Evolutionary conservation across 2,888 invertebrate genomes (phyloP).

Genomic region (Galerucella calmariensis): DNA sequence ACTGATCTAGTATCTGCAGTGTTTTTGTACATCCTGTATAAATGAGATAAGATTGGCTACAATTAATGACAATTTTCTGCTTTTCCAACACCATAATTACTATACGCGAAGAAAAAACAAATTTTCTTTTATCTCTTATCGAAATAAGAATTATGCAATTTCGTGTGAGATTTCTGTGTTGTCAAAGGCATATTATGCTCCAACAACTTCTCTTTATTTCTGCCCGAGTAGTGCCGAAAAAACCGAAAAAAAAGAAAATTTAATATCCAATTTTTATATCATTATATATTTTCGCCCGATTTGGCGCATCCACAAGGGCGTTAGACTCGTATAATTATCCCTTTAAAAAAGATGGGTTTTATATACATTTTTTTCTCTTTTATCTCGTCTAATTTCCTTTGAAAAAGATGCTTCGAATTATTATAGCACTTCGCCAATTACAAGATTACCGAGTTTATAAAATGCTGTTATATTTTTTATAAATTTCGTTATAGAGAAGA

Average conservation of each 20-base stretch:
- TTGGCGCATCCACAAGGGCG: slow-evolving; percentile 58
- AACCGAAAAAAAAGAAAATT: slow-evolving; percentile 34
- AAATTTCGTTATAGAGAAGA: too few relatives aligned
- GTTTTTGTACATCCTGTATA: too few relatives aligned
- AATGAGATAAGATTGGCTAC: too few relatives aligned
- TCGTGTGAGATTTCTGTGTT: slow-evolving; percentile 21
- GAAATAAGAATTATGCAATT: slow-evolving; percentile 30
- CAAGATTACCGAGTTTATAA: neutral
- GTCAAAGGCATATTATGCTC: slow-evolving; percentile 25
- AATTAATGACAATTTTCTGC: too few relatives aligned
- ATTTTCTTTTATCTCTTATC: slow-evolving; percentile 12
- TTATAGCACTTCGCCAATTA: neutral
- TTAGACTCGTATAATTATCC: slow-evolving; percentile 50
- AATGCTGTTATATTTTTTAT: neutral
- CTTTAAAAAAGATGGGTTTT: slow-evolving; percentile 35
- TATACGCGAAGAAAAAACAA: slow-evolving; percentile 1
- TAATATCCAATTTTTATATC: slow-evolving; percentile 57
- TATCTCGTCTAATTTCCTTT: neutral
- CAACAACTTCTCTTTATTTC: slow-evolving; percentile 20
- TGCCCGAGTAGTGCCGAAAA: slow-evolving; percentile 18
- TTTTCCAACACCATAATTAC: too few relatives aligned
- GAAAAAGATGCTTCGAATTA: neutral
- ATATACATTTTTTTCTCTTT: slow-evolving; percentile 4
- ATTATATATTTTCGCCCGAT: slow-evolving; percentile 61
- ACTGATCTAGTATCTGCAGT: too few relatives aligned